Conservation (phyloP, 2,888 invertebrate species). For the Abrostola triplasia region DNA sequence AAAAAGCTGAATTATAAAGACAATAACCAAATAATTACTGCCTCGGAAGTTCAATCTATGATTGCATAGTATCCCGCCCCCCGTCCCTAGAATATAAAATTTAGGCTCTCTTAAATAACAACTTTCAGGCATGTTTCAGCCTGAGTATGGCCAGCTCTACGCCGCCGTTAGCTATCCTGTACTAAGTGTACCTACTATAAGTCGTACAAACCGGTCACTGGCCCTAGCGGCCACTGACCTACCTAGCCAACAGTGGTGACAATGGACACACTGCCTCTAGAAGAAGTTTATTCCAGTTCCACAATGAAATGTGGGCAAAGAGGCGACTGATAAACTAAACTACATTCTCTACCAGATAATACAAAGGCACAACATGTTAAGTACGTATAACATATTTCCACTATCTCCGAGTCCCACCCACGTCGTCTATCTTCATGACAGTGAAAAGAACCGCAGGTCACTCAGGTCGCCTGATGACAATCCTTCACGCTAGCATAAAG, state of each 20-base stretch:
- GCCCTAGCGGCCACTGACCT: neutral
- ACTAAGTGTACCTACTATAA: no score
- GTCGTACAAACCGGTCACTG: no score
- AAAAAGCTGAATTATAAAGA: no score
- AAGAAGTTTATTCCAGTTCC: neutral
- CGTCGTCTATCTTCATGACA: constrained; percentile 62
- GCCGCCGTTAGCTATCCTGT: no score
- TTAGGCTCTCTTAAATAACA: no score
- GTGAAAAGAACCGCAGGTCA: constrained; percentile 60
- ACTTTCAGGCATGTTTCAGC: no score
- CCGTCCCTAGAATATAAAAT: no score
- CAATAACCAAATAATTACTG: no score
- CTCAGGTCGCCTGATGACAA: constrained; percentile 38
- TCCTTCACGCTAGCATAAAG: constrained; percentile 9
- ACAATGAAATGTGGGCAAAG: neutral
- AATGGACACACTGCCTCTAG: neutral
- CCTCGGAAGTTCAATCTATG: no score
- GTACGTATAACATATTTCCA: constrained; percentile 29
- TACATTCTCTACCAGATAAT: constrained; percentile 17
- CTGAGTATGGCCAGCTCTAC: no score
- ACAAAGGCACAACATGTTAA: constrained; percentile 15
- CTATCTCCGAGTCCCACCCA: constrained; percentile 64
- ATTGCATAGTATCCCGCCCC: no score
- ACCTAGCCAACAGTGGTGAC: neutral
- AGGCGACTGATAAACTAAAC: constrained; percentile 10